Evolutionary conservation across 2,888 invertebrate genomes (phyloP).

Genomic region (Monopis laevigella): DNA sequence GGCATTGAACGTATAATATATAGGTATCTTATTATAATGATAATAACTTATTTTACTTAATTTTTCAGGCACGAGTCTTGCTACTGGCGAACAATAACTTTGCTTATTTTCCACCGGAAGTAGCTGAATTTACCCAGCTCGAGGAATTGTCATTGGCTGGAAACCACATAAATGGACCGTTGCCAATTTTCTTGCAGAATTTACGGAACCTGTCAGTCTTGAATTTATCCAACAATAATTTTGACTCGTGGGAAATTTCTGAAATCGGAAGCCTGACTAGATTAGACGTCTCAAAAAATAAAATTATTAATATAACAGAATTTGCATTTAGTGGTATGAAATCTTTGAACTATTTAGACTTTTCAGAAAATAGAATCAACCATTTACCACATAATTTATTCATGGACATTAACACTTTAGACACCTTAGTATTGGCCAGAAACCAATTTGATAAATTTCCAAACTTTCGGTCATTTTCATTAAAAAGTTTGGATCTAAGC

Average conservation of each 20-base stretch:
- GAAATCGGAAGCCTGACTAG: slow-evolving; percentile 45
- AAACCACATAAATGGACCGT: slow-evolving; percentile 60
- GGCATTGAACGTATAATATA: too few species aligned
- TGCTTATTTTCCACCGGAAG: slow-evolving; percentile 55
- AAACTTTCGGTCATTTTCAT: slow-evolving; percentile 62
- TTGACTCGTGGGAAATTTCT: slow-evolving; percentile 41
- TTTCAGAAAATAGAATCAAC: slow-evolving; percentile 74
- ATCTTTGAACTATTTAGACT: slow-evolving; percentile 66
- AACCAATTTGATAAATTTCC: slow-evolving; percentile 71
- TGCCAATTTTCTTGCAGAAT: slow-evolving; percentile 47
- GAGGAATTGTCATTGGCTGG: slow-evolving; percentile 50
- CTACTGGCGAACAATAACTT: slow-evolving; percentile 73
- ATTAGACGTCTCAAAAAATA: slow-evolving; percentile 75
- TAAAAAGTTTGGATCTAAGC: slow-evolving; percentile 67
- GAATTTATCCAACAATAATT: slow-evolving; percentile 69
- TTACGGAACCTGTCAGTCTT: slow-evolving; percentile 59
- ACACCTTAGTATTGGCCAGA: slow-evolving; percentile 70
- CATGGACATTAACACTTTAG: slow-evolving; percentile 62
- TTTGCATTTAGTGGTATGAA: slow-evolving; percentile 68
- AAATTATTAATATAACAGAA: slow-evolving; percentile 66
- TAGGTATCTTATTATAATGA: neutral
- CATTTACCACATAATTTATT: slow-evolving; percentile 66
- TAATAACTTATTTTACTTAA: neutral
- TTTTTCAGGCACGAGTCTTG: slow-evolving; percentile 69
- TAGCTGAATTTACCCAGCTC: slow-evolving; percentile 58